Conservation (phyloP, 2,888 invertebrate species). For the Epirrhoe alternata region DNA sequence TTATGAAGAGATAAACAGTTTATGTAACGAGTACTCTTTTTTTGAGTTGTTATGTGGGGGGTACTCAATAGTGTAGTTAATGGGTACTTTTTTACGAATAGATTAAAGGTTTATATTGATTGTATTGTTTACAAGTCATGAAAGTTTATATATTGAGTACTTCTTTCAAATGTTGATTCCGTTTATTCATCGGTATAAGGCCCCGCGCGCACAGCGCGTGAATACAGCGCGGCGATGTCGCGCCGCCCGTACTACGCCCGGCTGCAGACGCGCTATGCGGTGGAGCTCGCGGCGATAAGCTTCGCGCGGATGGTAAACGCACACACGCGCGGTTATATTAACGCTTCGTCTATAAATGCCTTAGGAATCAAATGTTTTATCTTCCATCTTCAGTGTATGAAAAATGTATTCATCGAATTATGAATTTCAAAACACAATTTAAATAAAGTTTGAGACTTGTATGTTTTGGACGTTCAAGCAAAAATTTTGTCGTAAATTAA, state of each 20-base stretch:
- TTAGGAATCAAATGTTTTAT: too few relatives aligned
- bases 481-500: too few relatives aligned
- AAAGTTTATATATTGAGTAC: too few relatives aligned
- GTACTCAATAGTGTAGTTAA: not conserved
- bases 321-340: constrained; percentile 11
- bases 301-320: constrained; percentile 68
- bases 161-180: too few relatives aligned
- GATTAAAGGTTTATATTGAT: too few relatives aligned
- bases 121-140: too few relatives aligned
- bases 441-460: too few relatives aligned
- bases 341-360: not conserved
- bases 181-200: constrained; percentile 40
- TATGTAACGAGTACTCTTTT: not conserved
- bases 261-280: constrained; percentile 62
- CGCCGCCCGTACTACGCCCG: constrained; percentile 55
- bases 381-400: too few relatives aligned
- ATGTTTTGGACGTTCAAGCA: too few relatives aligned
- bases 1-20: not conserved
- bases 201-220: constrained; percentile 43
- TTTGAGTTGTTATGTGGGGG: not conserved
- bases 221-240: constrained; percentile 40
- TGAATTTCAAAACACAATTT: too few relatives aligned
- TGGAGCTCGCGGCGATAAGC: constrained; percentile 64
- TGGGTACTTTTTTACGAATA: too few relatives aligned
- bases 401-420: too few relatives aligned